Evolutionary conservation across 2,888 invertebrate species (phyloP).

Genomic region (Teleiodes luculella): DNA sequence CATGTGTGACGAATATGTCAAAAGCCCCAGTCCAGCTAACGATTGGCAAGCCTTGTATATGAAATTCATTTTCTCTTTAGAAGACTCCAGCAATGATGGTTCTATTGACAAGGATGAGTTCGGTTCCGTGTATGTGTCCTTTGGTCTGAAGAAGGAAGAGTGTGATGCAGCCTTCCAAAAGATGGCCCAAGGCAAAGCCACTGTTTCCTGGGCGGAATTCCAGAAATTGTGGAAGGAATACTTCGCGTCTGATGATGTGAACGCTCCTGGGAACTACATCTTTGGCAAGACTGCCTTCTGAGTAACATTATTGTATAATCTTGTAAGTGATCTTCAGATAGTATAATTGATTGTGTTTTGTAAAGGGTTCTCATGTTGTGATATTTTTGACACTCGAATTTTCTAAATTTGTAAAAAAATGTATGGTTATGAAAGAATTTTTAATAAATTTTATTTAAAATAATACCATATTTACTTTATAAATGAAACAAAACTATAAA

Average conservation of each 20-base stretch:
- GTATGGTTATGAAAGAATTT: too few species aligned
- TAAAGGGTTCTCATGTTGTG: too few species aligned
- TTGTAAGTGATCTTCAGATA: neutral
- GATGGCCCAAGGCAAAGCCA: constrained; percentile 85
- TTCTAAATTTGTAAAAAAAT: too few species aligned
- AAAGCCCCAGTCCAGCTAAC: constrained; percentile 84
- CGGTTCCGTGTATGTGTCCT: constrained; percentile 87
- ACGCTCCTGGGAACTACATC: constrained; percentile 90
- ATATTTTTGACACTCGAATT: too few species aligned
- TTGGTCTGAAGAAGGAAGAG: constrained; percentile 85
- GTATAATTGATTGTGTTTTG: neutral
- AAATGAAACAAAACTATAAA: too few species aligned
- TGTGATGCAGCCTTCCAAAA: constrained; percentile 87
- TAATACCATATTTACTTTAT: too few species aligned
- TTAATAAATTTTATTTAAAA: too few species aligned
- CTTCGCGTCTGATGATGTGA: constrained; percentile 87
- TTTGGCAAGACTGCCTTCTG: constrained; percentile 89
- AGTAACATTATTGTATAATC: constrained; percentile 28
- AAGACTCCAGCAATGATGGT: constrained; percentile 89
- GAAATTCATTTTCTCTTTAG: constrained; percentile 92
- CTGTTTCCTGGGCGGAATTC: constrained; percentile 87
- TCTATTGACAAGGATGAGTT: constrained; percentile 90
- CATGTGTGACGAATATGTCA: constrained; percentile 90
- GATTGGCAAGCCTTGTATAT: constrained; percentile 92
- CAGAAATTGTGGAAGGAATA: constrained; percentile 90